Evolutionary conservation across 2,113 vertebrate genomes (phyloP), one percentile per base, ranked within the genome.

Genomic region (Poicephalus meyeri): DNA sequence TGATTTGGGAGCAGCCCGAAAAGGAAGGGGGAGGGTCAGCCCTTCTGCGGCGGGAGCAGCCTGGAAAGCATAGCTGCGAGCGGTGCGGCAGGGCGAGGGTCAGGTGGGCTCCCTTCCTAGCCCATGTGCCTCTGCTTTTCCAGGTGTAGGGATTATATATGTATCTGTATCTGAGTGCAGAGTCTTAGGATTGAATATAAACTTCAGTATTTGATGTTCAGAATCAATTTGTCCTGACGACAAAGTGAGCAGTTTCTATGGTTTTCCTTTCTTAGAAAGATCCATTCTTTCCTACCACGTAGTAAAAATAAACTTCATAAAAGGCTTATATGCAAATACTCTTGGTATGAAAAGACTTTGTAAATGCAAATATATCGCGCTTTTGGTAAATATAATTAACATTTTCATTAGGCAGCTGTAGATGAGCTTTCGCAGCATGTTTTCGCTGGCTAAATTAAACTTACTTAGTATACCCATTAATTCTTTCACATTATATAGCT

Each of bases 401-500:
- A 7, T 82, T 52, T 28, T 64, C 61, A 82, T 60, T 76, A 56
- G 65, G 28, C 7, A 69, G 52, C 44, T 65, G 33, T 64, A 56
- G 60, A 63, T 71, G 61, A 89, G 77, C 44, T 69, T 84, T 79
- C 4, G 8, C 46, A 28, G 53, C 0, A 3, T 68, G 26, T 71
- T 91, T 91, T 79, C 15, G 28, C 44, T 76, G 66, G 29, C 8
- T 61, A 35, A 80, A 77, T 90, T 86, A 83, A 80, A 42, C n/a
- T 79, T 52, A n/a, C 13, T 26, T 74, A 25, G 18, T 35, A 64
- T 49, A 64, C 26, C 13, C 7, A 7, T 88, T 60, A 72, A 31
- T 90, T 76, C 24, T 80, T 53, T 76, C 28, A 31, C 26, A 18
- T 80, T 14, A 4, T 29, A 7, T 28, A 28, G 44, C 16, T 87